Percentiles rank a stretch among this genome's conserved stretches.
Conservation (phyloP, 2,113 vertebrate species). For the Cyanoderma ruficeps region DNA sequence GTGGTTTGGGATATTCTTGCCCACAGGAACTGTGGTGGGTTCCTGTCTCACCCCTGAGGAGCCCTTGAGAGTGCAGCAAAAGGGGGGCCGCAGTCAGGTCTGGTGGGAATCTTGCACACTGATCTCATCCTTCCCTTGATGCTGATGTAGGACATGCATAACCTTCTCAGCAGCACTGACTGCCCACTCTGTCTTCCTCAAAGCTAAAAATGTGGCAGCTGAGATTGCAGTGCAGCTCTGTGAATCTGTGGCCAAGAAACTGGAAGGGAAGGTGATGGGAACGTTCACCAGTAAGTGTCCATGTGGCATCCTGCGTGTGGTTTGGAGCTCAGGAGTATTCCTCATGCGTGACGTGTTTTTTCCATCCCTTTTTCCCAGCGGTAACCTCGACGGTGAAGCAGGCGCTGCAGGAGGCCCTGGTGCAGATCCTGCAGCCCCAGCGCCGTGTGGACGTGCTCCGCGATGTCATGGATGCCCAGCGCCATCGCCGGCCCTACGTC, state of each 20-base stretch:
- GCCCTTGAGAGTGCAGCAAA: rapidly evolving
- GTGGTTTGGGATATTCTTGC: neutral
- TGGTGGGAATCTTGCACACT: rapidly evolving
- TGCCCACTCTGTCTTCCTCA: neutral
- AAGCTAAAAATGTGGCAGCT: constrained; percentile 97
- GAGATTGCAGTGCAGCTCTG: constrained; percentile 94
- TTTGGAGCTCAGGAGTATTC: rapidly evolving
- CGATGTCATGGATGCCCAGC: constrained; percentile 93
- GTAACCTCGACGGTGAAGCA: constrained; percentile 96
- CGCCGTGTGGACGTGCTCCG: constrained; percentile 91
- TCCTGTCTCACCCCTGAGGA: rapidly evolving
- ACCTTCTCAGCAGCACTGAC: neutral
- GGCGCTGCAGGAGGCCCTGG: constrained; percentile 94
- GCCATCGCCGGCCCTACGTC: constrained; percentile 87
- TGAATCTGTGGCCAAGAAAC: constrained; percentile 93
- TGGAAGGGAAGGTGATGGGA: constrained; percentile 99
- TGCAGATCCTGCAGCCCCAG: constrained; percentile 98
- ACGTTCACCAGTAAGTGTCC: constrained; percentile 94
- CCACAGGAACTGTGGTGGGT: neutral
- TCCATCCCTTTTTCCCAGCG: constrained; percentile 68
- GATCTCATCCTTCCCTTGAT: neutral
- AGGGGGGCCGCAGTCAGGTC: rapidly evolving
- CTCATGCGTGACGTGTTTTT: rapidly evolving
- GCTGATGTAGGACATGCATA: rapidly evolving
- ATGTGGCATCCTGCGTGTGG: rapidly evolving